These are phyloP conservation scores for Dendrolimus houi DNA, from an alignment of 2,888 invertebrate species.

Conservation along the genomic window DNA sequence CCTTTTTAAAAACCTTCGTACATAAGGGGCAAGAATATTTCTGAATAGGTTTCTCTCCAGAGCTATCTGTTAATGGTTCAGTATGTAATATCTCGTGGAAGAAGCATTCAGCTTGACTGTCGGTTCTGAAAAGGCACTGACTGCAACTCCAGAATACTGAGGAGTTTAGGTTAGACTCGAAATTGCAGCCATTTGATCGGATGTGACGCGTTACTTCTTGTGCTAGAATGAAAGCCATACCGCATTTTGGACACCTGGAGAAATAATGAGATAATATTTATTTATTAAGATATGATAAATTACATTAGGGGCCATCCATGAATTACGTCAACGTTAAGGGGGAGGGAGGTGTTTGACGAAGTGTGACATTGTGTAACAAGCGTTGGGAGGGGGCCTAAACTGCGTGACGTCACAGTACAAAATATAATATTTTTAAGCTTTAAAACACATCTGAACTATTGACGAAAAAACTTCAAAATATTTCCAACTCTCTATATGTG, in stretches of 20 bases:
- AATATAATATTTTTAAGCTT: too few relatives aligned
- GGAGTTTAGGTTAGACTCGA: constrained; percentile 30
- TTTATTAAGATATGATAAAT: too few relatives aligned
- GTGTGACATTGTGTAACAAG: too few relatives aligned
- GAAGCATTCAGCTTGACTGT: constrained; percentile 82
- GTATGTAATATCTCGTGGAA: constrained; percentile 84
- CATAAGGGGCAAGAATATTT: constrained; percentile 83
- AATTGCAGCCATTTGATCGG: constrained; percentile 76
- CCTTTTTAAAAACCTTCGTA: constrained; percentile 78
- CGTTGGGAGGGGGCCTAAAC: too few relatives aligned
- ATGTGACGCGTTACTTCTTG: constrained; percentile 86
- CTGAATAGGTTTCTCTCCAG: constrained; percentile 36
- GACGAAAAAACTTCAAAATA: too few relatives aligned
- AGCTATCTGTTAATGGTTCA: constrained; percentile 42
- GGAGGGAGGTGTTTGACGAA: too few relatives aligned
- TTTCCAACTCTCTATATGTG: too few relatives aligned
- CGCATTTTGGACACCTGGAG: constrained; percentile 84
- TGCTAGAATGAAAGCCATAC: constrained; percentile 79
- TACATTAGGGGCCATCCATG: too few relatives aligned
- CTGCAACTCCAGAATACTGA: constrained; percentile 73
- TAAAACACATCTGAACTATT: too few relatives aligned
- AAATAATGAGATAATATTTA: constrained; percentile 2
- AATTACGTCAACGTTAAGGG: too few relatives aligned
- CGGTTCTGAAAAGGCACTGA: constrained; percentile 77
- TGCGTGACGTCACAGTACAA: too few relatives aligned